Evolutionary conservation across 2,113 vertebrate species (phyloP), one percentile per base, ranked within the genome.

Genomic region (Istiophorus platypterus): DNA sequence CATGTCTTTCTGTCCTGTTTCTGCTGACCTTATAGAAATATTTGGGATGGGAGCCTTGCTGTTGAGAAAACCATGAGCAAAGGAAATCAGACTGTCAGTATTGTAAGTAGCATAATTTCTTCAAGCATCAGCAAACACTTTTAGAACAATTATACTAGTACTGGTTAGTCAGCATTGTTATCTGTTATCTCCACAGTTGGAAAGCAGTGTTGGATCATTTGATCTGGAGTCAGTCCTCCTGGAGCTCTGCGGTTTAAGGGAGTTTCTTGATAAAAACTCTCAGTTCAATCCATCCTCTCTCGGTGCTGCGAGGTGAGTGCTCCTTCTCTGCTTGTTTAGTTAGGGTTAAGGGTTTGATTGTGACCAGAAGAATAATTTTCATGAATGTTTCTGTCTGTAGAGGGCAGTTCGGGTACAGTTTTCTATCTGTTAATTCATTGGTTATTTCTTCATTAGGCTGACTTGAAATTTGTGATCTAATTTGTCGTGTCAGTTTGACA

Each of bases 41-140:
- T 99, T 89, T 99, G 98, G 98, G 98, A 99, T 85, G 97, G 97
- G 54, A 99, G 97, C 82, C 95, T 99, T 76, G 97, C 97, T n/a
- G 90, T 97, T 85, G 98, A 99, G 88, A 96, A 93, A 94, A 82
- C 91, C 11, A 95, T 98, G 77, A 96, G 93, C 92, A 97, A 95
- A 87, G 97, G 96, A 85, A 97, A 84, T 85, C 95, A 96, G 91
- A 95, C 96, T 62, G 90, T 97, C 78, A 94, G 79, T 83, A 96
- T 97, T 91, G 98, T 99, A 95, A 95, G 97, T 96, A 66, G 49
- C 0, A 13, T 29, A 31, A 37, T 15, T 2, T 17, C 18, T 22
- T 22, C 6, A 34, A 11, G 10, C 1, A 18, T 39, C 20, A 17
- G 20, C 1, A 9, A 29, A 37, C n/a, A 17, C 2, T 27, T 37